Evolutionary conservation across 92 coral and sea anemone species (phyloP).

Genomic region (Porites rus): DNA sequence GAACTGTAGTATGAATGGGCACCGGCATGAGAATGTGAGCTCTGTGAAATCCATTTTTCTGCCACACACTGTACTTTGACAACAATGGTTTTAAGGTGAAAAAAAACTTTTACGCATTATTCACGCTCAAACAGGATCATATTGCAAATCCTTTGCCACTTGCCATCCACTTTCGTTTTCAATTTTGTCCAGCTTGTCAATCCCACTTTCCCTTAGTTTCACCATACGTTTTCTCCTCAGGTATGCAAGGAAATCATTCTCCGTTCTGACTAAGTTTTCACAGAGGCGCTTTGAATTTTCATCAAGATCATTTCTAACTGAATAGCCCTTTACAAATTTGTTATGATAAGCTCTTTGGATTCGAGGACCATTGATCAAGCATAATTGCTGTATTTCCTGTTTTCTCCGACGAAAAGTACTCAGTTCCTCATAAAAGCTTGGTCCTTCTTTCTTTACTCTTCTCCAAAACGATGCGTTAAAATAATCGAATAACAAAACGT

Average conservation of each 20-base stretch:
- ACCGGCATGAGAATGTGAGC: neutral
- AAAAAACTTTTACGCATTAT: no score
- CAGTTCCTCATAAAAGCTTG: constrained; percentile 70
- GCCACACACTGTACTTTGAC: neutral
- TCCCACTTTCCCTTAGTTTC: neutral
- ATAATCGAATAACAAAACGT: neutral
- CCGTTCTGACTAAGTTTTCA: constrained; percentile 72
- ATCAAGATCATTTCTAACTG: constrained; percentile 47
- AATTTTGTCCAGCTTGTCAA: no score
- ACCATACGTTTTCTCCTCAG: no score
- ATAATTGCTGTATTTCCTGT: neutral
- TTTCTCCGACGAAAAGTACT: constrained; percentile 39
- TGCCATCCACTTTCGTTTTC: no score
- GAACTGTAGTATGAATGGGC: no score
- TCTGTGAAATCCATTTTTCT: neutral
- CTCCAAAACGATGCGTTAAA: neutral
- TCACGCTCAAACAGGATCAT: neutral
- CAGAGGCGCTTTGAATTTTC: constrained; percentile 43
- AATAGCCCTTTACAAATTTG: constrained; percentile 78
- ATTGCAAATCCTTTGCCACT: no score
- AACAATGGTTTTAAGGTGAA: neutral
- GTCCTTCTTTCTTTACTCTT: constrained; percentile 46
- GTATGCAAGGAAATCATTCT: constrained; percentile 65
- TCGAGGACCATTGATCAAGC: constrained; percentile 4
- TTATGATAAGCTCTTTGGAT: constrained; percentile 75